Conservation (phyloP, 23 tunicate species). For the Halocynthia roretzi region DNA sequence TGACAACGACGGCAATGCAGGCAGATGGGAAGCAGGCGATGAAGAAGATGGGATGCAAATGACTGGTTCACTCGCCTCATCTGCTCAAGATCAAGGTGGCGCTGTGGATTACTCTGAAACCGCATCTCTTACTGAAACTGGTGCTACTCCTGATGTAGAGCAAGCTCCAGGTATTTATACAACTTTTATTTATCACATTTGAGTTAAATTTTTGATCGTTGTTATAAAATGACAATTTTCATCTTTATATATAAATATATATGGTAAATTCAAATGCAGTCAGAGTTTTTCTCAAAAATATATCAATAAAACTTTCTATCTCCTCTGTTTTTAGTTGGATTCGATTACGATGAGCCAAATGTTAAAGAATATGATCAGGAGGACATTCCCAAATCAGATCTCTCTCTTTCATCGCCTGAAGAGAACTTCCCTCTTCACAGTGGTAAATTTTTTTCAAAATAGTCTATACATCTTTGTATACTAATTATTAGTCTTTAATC, state of each 20-base stretch:
- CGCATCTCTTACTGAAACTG: slow-evolving; percentile 6
- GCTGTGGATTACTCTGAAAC: not conserved
- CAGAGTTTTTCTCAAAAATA: too few species aligned
- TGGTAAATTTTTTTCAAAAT: not conserved
- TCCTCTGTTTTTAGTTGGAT: not conserved
- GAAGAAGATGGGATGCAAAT: not conserved
- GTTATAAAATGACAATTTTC: not conserved
- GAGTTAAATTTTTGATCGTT: not conserved
- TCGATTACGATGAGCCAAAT: slow-evolving; percentile 5
- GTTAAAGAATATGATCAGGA: slow-evolving; percentile 1
- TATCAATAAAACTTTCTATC: too few species aligned
- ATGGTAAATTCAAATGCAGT: too few species aligned
- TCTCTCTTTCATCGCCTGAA: slow-evolving; percentile 4
- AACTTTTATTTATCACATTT: not conserved
- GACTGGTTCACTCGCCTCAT: slow-evolving; percentile 1
- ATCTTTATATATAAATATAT: not conserved
- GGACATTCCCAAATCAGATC: slow-evolving; percentile 6
- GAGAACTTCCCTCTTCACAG: slow-evolving; percentile 10
- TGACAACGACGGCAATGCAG: too few species aligned
- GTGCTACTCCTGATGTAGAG: slow-evolving; percentile 8
- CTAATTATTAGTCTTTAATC: too few species aligned
- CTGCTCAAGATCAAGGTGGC: slow-evolving; percentile 11
- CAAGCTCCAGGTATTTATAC: slow-evolving; percentile 2
- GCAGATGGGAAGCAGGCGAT: too few species aligned
- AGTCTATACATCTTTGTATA: too few species aligned